These are phyloP conservation scores for Tridacna gigas DNA, from an alignment of 2,888 invertebrate genomes.

Conservation along the genomic window DNA sequence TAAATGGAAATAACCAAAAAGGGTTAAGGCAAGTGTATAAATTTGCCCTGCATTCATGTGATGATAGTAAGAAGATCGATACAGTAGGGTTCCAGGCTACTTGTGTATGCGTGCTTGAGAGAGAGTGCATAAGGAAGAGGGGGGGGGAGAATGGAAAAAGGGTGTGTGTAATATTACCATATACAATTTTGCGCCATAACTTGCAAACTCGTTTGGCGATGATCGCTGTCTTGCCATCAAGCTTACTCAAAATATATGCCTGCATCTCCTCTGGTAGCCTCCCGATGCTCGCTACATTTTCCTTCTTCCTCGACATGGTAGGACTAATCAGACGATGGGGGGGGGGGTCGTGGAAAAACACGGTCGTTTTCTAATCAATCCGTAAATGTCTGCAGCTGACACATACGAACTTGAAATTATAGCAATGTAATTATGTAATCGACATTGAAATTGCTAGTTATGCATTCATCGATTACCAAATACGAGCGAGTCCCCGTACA, in stretches of 20 bases:
- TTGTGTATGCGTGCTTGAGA: no score
- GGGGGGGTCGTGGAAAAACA: not conserved
- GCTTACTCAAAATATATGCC: constrained; percentile 57
- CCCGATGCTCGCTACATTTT: constrained; percentile 40
- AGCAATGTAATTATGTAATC: not conserved
- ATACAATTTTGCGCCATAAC: constrained; percentile 62
- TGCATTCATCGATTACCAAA: not conserved
- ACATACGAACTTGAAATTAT: not conserved
- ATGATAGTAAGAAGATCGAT: no score
- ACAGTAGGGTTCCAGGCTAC: no score
- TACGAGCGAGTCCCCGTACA: not conserved
- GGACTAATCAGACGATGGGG: not conserved
- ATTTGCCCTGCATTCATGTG: no score
- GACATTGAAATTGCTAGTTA: not conserved
- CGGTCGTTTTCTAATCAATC: not conserved
- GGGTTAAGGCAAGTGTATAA: no score
- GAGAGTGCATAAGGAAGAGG: no score
- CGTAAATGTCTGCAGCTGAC: not conserved
- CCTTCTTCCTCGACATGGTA: constrained; percentile 10
- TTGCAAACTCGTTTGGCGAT: constrained; percentile 56
- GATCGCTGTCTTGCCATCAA: constrained; percentile 59
- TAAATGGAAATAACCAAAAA: no score
- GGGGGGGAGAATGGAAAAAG: no score
- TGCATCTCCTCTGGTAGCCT: constrained; percentile 62
- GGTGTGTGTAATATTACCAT: constrained; percentile 34